These are phyloP conservation scores for Acleris holmiana DNA, from an alignment of 2,888 invertebrate genomes.

Conservation along the genomic window DNA sequence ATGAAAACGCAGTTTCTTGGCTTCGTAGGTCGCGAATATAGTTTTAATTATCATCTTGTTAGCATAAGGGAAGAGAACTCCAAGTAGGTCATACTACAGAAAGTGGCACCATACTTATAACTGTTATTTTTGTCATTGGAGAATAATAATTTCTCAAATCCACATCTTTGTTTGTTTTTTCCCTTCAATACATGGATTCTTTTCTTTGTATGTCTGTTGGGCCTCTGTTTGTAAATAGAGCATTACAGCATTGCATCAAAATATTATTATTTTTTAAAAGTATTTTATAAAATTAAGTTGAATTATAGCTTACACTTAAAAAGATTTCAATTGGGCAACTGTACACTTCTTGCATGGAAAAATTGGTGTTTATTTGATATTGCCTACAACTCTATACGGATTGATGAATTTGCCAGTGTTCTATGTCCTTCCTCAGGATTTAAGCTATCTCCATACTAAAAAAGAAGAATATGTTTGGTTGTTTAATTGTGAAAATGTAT, in stretches of 20 bases:
- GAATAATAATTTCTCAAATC: constrained; percentile 2
- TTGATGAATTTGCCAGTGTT: too few species aligned
- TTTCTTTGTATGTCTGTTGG: constrained; percentile 5
- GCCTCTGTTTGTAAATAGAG: constrained; percentile 1
- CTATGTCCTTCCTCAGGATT: too few species aligned
- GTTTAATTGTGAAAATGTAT: too few species aligned
- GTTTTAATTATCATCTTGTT: constrained; percentile 24
- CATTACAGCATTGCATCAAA: constrained; percentile 24
- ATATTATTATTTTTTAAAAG: background rate
- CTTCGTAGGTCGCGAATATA: background rate
- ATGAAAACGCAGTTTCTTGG: background rate
- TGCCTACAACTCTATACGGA: too few species aligned
- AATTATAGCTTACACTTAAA: too few species aligned
- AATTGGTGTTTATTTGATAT: too few species aligned
- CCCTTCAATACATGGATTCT: background rate
- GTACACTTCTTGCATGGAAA: too few species aligned
- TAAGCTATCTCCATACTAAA: too few species aligned
- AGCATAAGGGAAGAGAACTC: constrained; percentile 26
- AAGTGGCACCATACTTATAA: constrained; percentile 35
- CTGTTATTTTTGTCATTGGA: constrained; percentile 23
- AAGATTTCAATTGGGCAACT: too few species aligned
- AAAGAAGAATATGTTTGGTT: too few species aligned
- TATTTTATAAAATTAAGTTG: too few species aligned
- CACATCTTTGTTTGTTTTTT: background rate
- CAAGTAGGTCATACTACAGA: constrained; percentile 36